Base-by-base conservation (phyloP, 2,888 invertebrate genomes). In the Odontocolon sp. region DNA sequence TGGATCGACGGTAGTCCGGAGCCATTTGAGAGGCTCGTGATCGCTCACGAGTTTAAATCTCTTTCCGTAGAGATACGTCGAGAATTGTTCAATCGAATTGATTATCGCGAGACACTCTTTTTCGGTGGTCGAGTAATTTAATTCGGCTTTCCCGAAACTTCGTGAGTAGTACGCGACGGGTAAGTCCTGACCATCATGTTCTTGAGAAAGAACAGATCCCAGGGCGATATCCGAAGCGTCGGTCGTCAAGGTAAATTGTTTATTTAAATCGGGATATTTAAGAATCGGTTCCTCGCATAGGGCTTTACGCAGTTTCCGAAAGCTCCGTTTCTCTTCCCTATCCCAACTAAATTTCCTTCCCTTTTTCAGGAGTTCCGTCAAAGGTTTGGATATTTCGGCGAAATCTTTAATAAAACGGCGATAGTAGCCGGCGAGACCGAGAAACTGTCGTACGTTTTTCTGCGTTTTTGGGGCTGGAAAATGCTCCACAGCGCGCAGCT, bases 161-260 rank as follows among this genome's bases (percentile, higher is more conserved):
- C 57, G 61, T 1, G 63, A 67, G n/a, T 54, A 61, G 33, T 59
- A 77, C 1, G 73, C 79, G 8, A 77, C 21, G 85, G 50, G 83
- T 74, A 28, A 78, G 73, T 42, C 81, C 42, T 33, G 72, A 9
- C 11, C 85, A 61, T 86, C 83, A 1, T 82, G 80, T 1, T 83
- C 83, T 82, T 88, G 88, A 0, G 85, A 82, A 11, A 87, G 50
- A 1, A 87, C 78, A 2, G 81, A 76, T 3, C 86, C 86, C 3
- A 89, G 64, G 0, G 83, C 85, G 8, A 45, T 18, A 42, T 88
- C 83, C 14, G 82, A 84, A 0, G 88, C 89, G 71, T 89, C 90
- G 2, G 88, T 88, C n/a, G 83, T 84, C 40, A 84, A 71, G 63
- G 70, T 83, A 68, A 84, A 87, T 33, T 67, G 56, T 79, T 81